Conservation (phyloP, 2,797 vertebrate genomes). For the Knipowitschia caucasica region DNA sequence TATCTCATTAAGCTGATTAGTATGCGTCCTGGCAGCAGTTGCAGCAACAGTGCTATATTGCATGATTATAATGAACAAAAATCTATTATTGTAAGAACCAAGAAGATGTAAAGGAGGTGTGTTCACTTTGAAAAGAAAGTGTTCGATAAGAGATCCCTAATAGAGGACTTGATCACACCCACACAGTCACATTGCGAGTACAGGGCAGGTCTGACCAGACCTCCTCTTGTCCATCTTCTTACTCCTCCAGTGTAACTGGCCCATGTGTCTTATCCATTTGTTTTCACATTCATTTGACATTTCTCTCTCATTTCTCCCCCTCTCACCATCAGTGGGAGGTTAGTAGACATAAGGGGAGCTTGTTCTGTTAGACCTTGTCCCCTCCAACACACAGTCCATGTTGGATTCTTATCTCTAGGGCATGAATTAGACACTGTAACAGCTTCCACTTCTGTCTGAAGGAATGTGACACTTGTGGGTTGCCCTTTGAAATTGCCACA, state of each 20-base stretch:
- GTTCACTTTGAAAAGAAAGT: conserved; percentile 82
- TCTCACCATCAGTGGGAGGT: conserved; percentile 65
- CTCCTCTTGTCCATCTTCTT: conserved; percentile 6
- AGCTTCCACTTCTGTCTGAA: conserved; percentile 67
- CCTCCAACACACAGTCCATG: conserved; percentile 68
- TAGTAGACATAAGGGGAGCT: conserved; percentile 69
- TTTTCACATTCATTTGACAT: conserved; percentile 42
- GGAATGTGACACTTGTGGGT: conserved; percentile 73
- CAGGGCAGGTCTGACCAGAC: conserved; percentile 12
- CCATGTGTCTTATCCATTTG: conserved; percentile 39
- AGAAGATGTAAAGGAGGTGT: conserved; percentile 81
- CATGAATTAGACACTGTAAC: conserved; percentile 76
- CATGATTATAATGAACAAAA: conserved; percentile 92
- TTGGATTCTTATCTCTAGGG: conserved; percentile 71
- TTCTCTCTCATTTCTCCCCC: conserved; percentile 21
- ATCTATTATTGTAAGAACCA: conserved; percentile 83
- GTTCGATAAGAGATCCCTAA: conserved; percentile 59
- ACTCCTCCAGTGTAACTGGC: conserved; percentile 26
- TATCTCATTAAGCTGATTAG: conserved; percentile 99
- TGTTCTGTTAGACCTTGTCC: conserved; percentile 71
- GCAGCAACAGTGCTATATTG: conserved; percentile 85
- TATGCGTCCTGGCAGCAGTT: conserved; percentile 91
- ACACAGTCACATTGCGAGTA: conserved; percentile 27
- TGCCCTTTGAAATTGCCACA: conserved; percentile 66
- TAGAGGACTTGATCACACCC: conserved; percentile 17